A percentile compares a stretch with the other conserved stretches of the same genome.
Conservation (phyloP, 2,888 invertebrate species). For the Xestia ashworthii region DNA sequence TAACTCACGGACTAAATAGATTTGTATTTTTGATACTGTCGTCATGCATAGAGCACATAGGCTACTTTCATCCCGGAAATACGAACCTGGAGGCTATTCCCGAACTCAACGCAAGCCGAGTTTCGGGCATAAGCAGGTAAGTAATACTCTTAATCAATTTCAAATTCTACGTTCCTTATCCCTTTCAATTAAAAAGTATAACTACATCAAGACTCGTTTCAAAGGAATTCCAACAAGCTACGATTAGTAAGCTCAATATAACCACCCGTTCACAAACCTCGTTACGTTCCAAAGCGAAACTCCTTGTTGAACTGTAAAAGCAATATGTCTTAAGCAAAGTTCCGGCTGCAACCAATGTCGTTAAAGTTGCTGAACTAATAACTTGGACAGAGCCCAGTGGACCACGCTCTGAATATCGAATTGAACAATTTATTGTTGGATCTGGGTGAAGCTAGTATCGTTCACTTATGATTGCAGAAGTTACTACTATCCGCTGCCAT, state of each 20-base stretch:
- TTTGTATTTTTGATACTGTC: too few relatives aligned
- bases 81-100: not conserved
- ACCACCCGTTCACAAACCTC: not conserved
- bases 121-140: not conserved
- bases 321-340: conserved; percentile 47
- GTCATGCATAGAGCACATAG: not conserved
- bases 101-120: not conserved
- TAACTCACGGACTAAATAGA: too few relatives aligned
- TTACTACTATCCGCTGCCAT: not conserved
- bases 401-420: conserved; percentile 38
- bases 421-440: conserved; percentile 23
- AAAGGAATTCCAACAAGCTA: not conserved
- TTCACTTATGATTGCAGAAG: not conserved
- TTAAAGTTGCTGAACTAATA: conserved; percentile 51
- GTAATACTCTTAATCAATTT: not conserved
- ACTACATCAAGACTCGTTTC: not conserved
- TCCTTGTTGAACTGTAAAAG: conserved; percentile 30
- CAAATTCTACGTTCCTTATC: not conserved
- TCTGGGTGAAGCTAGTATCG: not conserved
- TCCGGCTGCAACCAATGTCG: conserved; percentile 43
- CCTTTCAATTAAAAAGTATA: not conserved
- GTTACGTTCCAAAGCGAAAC: conserved; percentile 26
- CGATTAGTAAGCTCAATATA: conserved; percentile 6
- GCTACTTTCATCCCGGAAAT: not conserved
- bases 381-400: conserved; percentile 35